Base-by-base conservation (phyloP, 2,113 vertebrate species). In the Dermatemys mawii region DNA sequence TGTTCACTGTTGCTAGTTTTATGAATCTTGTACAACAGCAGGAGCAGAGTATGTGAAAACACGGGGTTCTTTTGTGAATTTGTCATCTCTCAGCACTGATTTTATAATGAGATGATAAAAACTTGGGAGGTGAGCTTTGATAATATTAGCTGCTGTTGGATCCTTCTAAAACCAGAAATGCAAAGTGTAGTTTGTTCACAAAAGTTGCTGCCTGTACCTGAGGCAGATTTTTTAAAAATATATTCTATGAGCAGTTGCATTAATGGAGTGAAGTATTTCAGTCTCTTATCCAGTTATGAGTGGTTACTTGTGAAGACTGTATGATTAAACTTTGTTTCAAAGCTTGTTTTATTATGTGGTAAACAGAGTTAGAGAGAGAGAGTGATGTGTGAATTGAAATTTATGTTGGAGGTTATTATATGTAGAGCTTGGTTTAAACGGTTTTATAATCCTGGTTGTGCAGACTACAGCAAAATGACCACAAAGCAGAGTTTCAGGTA, bases 81-180 rank as follows among this genome's bases (percentile, higher is more conserved):
- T 95, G 67, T 50, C 55, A 48, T 94, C 78, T 95, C 78, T 60
- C 94, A 97, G 94, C 92, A 89, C 75, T 89, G 67, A 3, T 51
- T 87, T 0, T 0, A 46, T 97, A 97, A 96, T 97, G 94, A 96
- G 13, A 88, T 17, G 79, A 79, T 92, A 88, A 80, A 54, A 81
- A 24, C 95, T 93, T 86, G 87, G 90, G 93, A 87, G 83, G 88
- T 91, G 89, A 93, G 92, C 94, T 85, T 97, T 93, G 93, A 96
- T 92, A 86, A n/a, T 84, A 27, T 70, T 82, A 44, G 88, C 90
- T 94, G 93, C 83, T 90, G 78, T 50, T 85, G 78, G 55, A 50
- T 27, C 67, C 81, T 79, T 93, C 48, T 86, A 96, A 96, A 94
- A 60, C 51, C 55, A 44, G 53, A 55, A 44, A 85, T 88, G 51